Evolutionary conservation across 2,888 invertebrate genomes (phyloP), one percentile per base, ranked within the genome.

Genomic region (Nomada lathburiana): DNA sequence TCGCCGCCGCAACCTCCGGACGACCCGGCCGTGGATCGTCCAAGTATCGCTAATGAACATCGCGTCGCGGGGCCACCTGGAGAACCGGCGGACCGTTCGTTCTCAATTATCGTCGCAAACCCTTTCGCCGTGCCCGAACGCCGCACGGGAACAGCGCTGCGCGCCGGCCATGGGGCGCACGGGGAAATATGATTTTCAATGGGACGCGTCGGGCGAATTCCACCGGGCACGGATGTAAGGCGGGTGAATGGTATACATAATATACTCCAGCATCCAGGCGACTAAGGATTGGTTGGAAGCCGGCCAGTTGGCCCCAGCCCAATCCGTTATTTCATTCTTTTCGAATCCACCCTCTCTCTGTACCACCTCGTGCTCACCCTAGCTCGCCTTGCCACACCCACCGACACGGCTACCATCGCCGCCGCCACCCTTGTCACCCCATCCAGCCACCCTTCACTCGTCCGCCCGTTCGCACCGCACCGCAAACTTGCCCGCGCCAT

Each of bases 281-380:
- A 88, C 90, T 88, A 90, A 92, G 93, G 93, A 93, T 93, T 93
- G 93, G 93, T 93, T 93, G 93, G 93, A 93, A 91, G 84, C 85
- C 84, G 90, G 93, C 93, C 93, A 93, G 93, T 92, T 93, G 93
- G 93, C 93, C 90, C 86, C 92, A 90, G 91, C 91, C 93, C 93
- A 93, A 93, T 93, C 91, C 92, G 93, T 93, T 93, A 93, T 93
- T 93, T 93, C 92, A 93, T 93, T 93, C 93, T 93, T 93, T 93
- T 92, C 91, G 91, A 92, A 92, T 92, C 91, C 90, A 87, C 87
- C 85, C 84, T 82, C 87, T 84, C 84, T 82, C 83, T 81, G 80
- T 84, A 77, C 81, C 89, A 85, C 83, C 89, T 85, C 83, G 85
- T 87, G 83, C 88, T 88, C 85, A 72, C 87, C 85, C 86, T 80